Evolutionary conservation across 1,140 invertebrate genomes (phyloP).

Genomic region (Kradibia gibbosae): DNA sequence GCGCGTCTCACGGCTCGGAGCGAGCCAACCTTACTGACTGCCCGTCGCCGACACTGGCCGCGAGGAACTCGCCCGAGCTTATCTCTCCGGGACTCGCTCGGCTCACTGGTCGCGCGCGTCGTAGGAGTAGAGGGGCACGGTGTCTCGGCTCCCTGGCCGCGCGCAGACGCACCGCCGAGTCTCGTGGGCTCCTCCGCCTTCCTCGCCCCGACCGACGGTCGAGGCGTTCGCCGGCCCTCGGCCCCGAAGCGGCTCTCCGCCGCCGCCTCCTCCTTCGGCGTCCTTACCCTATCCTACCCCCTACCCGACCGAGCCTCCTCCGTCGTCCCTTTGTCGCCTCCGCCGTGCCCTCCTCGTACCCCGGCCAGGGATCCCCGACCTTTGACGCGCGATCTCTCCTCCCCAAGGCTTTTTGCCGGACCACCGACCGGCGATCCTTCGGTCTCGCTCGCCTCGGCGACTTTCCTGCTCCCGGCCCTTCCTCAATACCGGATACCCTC

Average conservation of each 20-base stretch:
- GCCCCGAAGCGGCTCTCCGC: not conserved
- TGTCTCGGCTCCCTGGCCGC: not conserved
- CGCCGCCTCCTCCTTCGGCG: not conserved
- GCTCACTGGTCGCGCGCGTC: not conserved
- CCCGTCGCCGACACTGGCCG: conserved; percentile 2
- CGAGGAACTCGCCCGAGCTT: conserved; percentile 40
- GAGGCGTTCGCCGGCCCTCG: conserved; percentile 2
- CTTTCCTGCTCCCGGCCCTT: too few relatives aligned
- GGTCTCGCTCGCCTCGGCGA: too few relatives aligned
- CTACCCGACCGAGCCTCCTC: not conserved
- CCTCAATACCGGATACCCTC: too few relatives aligned
- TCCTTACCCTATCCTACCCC: not conserved
- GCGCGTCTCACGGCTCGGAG: conserved; percentile 43
- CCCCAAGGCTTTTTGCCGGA: too few relatives aligned
- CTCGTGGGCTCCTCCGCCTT: not conserved
- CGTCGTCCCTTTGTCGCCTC: too few relatives aligned
- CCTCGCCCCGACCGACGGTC: not conserved
- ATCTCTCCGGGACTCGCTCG: conserved; percentile 6
- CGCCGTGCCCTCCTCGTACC: too few relatives aligned
- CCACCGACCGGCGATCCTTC: too few relatives aligned
- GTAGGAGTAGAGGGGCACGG: conserved; percentile 33
- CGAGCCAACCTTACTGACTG: conserved; percentile 53
- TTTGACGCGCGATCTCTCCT: too few relatives aligned
- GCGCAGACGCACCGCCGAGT: conserved; percentile 31
- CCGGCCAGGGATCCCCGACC: too few relatives aligned